Percentiles rank a stretch among this genome's conserved stretches.
Conservation (phyloP, 1,140 invertebrate genomes). For the Thalassaphorura encarpata region DNA sequence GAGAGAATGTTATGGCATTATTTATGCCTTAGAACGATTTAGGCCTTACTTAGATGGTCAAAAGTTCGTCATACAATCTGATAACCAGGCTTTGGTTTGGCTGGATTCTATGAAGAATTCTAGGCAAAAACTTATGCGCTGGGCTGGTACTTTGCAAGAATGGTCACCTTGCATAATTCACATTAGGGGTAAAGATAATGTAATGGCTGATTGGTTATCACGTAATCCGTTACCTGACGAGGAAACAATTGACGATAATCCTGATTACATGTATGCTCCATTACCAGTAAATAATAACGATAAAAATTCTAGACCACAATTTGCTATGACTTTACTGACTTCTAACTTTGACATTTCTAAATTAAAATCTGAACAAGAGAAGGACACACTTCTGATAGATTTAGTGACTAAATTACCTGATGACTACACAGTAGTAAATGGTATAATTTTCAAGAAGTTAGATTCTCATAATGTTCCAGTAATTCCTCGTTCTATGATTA, state of each 20-base stretch:
- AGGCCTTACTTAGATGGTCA: constrained; percentile 41
- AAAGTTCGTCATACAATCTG: constrained; percentile 42
- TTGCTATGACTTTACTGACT: background rate
- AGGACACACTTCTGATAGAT: background rate
- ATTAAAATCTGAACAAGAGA: background rate
- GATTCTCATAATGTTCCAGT: background rate
- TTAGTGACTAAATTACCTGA: background rate
- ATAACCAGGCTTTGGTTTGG: constrained; percentile 37
- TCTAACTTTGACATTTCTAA: background rate
- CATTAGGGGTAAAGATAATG: constrained; percentile 14
- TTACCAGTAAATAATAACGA: background rate
- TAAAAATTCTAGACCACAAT: background rate
- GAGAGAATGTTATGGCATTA: constrained; percentile 43
- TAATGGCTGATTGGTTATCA: constrained; percentile 13
- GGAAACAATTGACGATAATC: background rate
- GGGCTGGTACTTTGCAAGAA: constrained; percentile 15
- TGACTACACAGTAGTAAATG: background rate
- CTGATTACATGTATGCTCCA: background rate
- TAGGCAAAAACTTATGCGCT: constrained; percentile 9
- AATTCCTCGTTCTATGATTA: background rate
- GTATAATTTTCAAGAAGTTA: background rate
- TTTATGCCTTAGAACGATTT: constrained; percentile 42
- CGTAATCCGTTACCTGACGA: background rate
- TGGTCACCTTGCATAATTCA: constrained; percentile 10
- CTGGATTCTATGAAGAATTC: constrained; percentile 5